Percentiles rank a stretch among this genome's conserved stretches.
Evolutionary conservation across 2,113 vertebrate species (phyloP).

Genomic region (Neodontobutis hainanensis): DNA sequence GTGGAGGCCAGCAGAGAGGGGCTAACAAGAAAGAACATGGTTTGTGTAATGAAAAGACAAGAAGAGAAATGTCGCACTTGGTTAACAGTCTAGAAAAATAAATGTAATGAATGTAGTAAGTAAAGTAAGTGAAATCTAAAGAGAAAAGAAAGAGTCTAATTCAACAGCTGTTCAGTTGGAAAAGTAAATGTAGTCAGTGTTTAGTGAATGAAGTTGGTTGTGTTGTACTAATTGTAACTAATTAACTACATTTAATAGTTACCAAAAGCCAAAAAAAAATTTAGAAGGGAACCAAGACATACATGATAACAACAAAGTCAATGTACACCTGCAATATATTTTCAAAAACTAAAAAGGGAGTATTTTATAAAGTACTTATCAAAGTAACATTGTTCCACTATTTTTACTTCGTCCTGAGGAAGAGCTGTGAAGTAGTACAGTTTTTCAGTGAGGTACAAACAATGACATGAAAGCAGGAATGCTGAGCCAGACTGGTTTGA

Average conservation of each 20-base stretch:
- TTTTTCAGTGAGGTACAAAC: constrained; percentile 32
- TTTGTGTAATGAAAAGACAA: background rate
- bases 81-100: background rate
- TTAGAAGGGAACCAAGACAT: too few relatives aligned
- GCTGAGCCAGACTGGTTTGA: constrained; percentile 50
- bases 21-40: background rate
- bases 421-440: background rate
- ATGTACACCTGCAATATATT: background rate
- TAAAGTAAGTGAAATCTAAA: too few relatives aligned
- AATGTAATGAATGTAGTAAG: background rate
- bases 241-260: too few relatives aligned
- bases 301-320: background rate
- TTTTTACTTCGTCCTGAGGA: constrained; percentile 10
- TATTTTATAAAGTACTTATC: background rate
- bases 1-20: constrained; percentile 3
- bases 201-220: too few relatives aligned
- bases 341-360: background rate
- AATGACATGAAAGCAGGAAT: constrained; percentile 62
- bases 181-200: too few relatives aligned
- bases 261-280: too few relatives aligned
- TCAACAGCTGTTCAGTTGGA: too few relatives aligned
- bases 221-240: too few relatives aligned
- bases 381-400: constrained; percentile 2
- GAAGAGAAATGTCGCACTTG: background rate
- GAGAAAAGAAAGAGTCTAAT: background rate